Conservation (phyloP, 1,140 invertebrate species). For the Saccostrea cuccullata region DNA sequence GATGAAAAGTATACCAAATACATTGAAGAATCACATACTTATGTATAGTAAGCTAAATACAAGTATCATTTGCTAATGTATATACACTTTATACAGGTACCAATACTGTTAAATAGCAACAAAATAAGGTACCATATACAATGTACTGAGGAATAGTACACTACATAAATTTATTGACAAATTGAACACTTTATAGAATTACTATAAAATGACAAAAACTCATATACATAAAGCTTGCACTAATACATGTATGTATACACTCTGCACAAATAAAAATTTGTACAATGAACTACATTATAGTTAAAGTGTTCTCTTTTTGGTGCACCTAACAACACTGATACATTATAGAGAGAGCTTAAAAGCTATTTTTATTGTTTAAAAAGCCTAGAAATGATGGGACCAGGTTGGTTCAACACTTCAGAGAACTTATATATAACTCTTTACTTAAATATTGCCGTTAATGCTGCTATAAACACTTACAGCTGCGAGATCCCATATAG, state of each 20-base stretch:
- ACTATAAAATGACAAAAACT: too few relatives aligned
- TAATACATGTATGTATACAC: neutral
- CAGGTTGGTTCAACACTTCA: neutral
- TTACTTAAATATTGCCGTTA: neutral
- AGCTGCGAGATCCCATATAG: slow-evolving; percentile 95
- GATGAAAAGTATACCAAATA: too few relatives aligned
- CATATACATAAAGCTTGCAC: too few relatives aligned
- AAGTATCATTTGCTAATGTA: too few relatives aligned
- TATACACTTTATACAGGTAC: too few relatives aligned
- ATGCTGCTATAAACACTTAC: slow-evolving; percentile 67
- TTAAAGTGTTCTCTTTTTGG: neutral
- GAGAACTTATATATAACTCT: neutral
- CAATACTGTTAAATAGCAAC: too few relatives aligned
- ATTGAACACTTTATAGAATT: too few relatives aligned
- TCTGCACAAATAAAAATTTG: neutral
- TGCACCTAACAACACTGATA: neutral
- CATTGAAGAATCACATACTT: too few relatives aligned
- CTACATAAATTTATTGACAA: too few relatives aligned
- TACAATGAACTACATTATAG: neutral
- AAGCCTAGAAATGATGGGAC: neutral
- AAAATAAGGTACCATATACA: too few relatives aligned
- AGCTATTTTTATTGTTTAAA: slow-evolving; percentile 18
- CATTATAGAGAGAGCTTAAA: slow-evolving; percentile 5
- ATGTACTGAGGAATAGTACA: too few relatives aligned
- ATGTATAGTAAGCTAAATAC: too few relatives aligned